These are phyloP conservation scores for Anguilla obscura DNA, from an alignment of 2,797 vertebrate genomes.

Conservation along the genomic window DNA sequence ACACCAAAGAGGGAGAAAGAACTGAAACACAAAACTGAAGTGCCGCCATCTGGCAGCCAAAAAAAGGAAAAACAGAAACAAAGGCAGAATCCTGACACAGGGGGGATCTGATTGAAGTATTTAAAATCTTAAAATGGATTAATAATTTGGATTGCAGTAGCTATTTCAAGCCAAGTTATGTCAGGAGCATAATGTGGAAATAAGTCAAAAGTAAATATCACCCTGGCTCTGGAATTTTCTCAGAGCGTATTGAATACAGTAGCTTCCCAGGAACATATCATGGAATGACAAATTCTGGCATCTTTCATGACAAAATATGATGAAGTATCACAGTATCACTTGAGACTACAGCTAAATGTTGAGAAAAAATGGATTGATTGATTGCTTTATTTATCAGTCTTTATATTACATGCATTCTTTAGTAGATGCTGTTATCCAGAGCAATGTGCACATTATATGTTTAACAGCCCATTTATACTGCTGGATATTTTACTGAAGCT, in stretches of 20 bases:
- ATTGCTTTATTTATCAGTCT: not conserved
- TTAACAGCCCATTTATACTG: not conserved
- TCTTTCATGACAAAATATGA: not conserved
- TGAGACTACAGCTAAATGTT: not conserved
- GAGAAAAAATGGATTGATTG: not conserved
- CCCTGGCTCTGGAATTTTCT: not conserved
- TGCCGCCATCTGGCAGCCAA: too few relatives aligned
- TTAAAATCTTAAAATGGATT: not conserved
- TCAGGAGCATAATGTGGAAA: not conserved
- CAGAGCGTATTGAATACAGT: not conserved
- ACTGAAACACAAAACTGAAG: too few relatives aligned
- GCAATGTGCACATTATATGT: not conserved
- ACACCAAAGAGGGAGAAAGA: too few relatives aligned
- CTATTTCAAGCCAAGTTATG: not conserved
- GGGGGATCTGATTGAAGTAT: not conserved
- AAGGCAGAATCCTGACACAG: too few relatives aligned
- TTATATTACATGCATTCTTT: not conserved
- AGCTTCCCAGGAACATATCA: not conserved
- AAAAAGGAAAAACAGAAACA: too few relatives aligned
- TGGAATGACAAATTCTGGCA: not conserved
- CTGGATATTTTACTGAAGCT: not conserved
- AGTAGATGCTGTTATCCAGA: not conserved
- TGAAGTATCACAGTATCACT: not conserved
- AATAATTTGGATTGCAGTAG: slow-evolving; percentile 1
- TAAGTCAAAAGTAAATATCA: not conserved